Percentiles rank a stretch among this genome's conserved stretches.
phyloP scores from a whole-genome alignment of 2,888 invertebrate species.

The Muschampia plurimacula region DNA sequence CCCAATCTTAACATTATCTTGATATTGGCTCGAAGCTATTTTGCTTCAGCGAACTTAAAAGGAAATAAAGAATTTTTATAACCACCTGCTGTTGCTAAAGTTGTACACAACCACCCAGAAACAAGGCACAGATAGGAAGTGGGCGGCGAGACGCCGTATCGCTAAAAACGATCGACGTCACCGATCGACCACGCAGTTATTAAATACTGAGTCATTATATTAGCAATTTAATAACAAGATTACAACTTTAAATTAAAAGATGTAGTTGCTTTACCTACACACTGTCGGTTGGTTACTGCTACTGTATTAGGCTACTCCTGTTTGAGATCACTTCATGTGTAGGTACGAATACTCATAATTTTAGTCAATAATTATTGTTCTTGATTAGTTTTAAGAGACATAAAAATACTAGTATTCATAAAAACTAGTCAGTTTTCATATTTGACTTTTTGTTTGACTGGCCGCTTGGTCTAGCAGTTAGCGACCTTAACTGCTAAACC shows the following conservation, averaged over 20 bases:
- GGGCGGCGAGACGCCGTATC: slow-evolving; percentile 52
- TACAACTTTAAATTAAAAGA: slow-evolving; percentile 33
- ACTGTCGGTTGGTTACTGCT: slow-evolving; percentile 8
- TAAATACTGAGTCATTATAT: slow-evolving; percentile 54
- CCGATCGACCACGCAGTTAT: slow-evolving; percentile 47
- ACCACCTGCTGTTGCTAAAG: slow-evolving; percentile 44
- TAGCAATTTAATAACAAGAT: slow-evolving; percentile 52
- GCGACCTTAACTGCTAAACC: too few relatives aligned
- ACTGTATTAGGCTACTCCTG: slow-evolving; percentile 29
- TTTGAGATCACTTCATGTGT: slow-evolving; percentile 13
- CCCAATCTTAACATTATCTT: slow-evolving; percentile 30
- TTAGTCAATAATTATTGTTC: background rate
- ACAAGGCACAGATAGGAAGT: slow-evolving; percentile 56
- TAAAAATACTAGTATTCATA: too few relatives aligned
- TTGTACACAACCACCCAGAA: slow-evolving; percentile 42
- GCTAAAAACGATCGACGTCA: slow-evolving; percentile 54
- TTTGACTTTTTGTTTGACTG: too few relatives aligned
- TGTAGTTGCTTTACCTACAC: slow-evolving; percentile 14
- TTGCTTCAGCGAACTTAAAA: slow-evolving; percentile 32
- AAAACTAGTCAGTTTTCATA: background rate
- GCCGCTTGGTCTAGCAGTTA: too few relatives aligned
- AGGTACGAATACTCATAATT: background rate
- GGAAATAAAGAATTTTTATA: slow-evolving; percentile 39
- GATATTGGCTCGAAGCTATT: slow-evolving; percentile 31
- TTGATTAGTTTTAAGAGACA: too few relatives aligned